Evolutionary conservation across 2,797 vertebrate genomes (phyloP).

Genomic region (Emydoidea blandingii): DNA sequence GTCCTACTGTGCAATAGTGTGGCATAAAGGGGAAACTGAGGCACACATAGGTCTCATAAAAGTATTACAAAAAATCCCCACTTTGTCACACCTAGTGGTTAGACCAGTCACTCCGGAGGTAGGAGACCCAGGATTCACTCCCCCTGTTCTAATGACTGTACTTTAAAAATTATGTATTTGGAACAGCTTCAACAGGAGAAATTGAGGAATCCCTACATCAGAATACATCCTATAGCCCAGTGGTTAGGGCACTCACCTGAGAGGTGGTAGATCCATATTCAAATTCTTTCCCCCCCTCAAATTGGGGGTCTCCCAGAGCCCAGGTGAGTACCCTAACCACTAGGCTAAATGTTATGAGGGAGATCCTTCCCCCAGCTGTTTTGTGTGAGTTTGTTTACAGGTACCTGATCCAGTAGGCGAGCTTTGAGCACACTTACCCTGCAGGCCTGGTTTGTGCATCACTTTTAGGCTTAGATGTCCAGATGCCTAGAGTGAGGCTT

Average conservation of each 20-base stretch:
- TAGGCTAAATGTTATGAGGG: background rate
- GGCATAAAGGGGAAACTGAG: background rate
- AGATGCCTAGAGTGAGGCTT: background rate
- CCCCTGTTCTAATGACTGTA: background rate
- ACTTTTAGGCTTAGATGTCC: background rate
- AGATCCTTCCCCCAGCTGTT: background rate
- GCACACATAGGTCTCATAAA: background rate
- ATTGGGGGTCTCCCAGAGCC: background rate
- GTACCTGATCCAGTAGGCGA: background rate
- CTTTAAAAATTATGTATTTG: background rate
- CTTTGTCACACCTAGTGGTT: background rate
- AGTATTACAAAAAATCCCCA: too few relatives aligned
- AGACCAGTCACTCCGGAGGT: background rate
- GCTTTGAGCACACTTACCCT: background rate
- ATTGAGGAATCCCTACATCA: background rate
- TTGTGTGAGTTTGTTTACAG: background rate
- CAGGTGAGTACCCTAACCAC: background rate
- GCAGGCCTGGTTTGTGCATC: background rate
- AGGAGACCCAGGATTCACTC: background rate
- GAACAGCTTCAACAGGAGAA: background rate
- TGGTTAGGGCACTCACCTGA: background rate
- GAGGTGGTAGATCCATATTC: background rate
- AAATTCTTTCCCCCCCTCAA: background rate
- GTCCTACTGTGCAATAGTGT: background rate
- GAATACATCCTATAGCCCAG: background rate